Base-by-base conservation (phyloP, 1,140 invertebrate species). In the Drosophila pruinosa region DNA sequence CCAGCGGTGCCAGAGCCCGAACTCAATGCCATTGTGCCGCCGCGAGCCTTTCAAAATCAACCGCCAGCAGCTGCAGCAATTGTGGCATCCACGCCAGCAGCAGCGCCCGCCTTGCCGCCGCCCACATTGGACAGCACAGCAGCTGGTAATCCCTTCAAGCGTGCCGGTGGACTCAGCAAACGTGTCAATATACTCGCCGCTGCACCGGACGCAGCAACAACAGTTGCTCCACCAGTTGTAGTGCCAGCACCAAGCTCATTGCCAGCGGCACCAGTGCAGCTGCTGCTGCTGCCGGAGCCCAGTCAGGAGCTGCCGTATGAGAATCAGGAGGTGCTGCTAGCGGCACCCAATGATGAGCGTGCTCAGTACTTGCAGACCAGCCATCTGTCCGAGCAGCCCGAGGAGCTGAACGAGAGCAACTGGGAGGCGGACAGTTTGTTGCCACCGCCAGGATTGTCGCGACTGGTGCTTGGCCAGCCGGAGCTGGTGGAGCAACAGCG, bases 301-400 rank as follows among this genome's bases (percentile, higher is more conserved):
- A 64, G n/a, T 14, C 70, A 47, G n/a, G 65, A 43, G 8, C 48
- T 48, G 54, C 53, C 28, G 24, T 65, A 76, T 28, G 76, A 89
- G 57, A 86, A 73, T n/a, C 67, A 80, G 74, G 70, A 75, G 59
- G 64, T 94, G 28, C 39, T 94, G 22, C 17, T 88, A 2, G 67
- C 82, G 0, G 78, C 88, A 1, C 88, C 94, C 0, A 93, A 93
- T 61, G 94, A 94, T 90, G 94, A 95, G 77, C 92, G 95, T 63
- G 95, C 95, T 77, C 94, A 95, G 81, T 95, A 95, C 90, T 89
- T 95, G 57, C 94, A 95, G 91, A 95, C 95, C 4, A 94, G 94
- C 6, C 94, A 95, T 74, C 89, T 95, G 12, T 94, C 94, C 2
- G 93, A 93, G 75, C 92, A 92, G 53, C 62, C 71, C 2, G 92